A percentile compares a stretch with the other conserved stretches of the same genome.
These are phyloP conservation scores for Callochromis pleurospilus DNA, from an alignment of 2,113 vertebrate species.

Conservation along the genomic window DNA sequence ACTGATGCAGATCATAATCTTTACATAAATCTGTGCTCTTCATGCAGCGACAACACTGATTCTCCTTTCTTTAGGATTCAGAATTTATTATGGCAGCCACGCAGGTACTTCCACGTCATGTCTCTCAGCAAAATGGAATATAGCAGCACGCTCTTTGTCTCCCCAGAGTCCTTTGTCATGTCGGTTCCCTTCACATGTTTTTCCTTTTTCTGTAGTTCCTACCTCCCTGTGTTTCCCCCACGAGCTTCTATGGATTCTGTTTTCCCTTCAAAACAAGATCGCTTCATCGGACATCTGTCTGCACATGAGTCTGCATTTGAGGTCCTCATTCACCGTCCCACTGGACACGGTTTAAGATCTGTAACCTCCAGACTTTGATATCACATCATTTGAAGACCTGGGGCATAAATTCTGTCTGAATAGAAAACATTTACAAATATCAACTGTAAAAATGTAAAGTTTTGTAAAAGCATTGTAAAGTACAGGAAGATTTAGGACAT, in stretches of 20 bases:
- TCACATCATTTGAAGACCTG: neutral
- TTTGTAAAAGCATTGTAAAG: neutral
- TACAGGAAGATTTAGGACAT: neutral
- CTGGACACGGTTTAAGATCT: neutral
- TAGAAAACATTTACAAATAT: neutral
- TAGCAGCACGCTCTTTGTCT: neutral
- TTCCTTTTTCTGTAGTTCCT: neutral
- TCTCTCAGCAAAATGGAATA: fast-evolving
- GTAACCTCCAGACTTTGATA: neutral
- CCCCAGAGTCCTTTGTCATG: neutral
- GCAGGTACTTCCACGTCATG: neutral
- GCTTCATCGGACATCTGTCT: neutral
- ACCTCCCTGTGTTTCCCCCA: neutral
- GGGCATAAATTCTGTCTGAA: neutral
- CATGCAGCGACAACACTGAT: neutral
- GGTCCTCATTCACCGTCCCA: neutral
- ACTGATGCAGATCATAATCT: neutral
- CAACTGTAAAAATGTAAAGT: neutral
- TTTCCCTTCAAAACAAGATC: neutral
- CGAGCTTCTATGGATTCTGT: neutral
- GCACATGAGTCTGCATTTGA: neutral
- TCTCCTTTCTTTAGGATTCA: neutral
- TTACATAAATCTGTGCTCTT: neutral
- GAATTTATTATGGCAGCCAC: neutral
- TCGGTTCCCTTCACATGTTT: neutral